Evolutionary conservation across 2,888 invertebrate genomes (phyloP).

Genomic region (Neoascia interrupta): DNA sequence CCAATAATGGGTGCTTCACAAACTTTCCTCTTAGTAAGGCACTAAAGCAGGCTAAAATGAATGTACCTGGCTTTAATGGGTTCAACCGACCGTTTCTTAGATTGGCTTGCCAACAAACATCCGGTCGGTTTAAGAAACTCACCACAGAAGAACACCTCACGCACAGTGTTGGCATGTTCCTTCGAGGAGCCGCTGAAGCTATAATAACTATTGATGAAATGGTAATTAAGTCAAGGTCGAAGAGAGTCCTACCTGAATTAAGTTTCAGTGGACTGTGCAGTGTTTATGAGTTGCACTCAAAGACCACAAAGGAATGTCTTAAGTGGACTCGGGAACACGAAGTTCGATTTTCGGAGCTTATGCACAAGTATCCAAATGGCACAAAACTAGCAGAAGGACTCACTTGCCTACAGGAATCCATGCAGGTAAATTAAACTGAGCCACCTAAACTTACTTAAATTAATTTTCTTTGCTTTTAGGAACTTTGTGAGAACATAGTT

Average conservation of each 20-base stretch:
- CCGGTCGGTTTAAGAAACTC: slow-evolving; percentile 81
- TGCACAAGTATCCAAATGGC: slow-evolving; percentile 71
- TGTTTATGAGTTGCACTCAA: slow-evolving; percentile 71
- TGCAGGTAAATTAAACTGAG: slow-evolving; percentile 79
- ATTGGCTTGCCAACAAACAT: slow-evolving; percentile 86
- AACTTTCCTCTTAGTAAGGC: slow-evolving; percentile 85
- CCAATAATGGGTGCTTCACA: slow-evolving; percentile 79
- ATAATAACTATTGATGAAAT: slow-evolving; percentile 80
- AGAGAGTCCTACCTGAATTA: background rate
- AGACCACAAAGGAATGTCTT: slow-evolving; percentile 39
- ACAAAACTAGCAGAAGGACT: slow-evolving; percentile 77
- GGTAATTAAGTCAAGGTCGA: slow-evolving; percentile 63
- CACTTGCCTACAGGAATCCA: slow-evolving; percentile 79
- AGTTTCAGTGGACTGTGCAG: slow-evolving; percentile 68
- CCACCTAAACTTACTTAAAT: background rate
- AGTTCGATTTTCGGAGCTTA: slow-evolving; percentile 70
- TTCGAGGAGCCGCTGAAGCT: slow-evolving; percentile 84
- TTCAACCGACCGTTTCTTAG: slow-evolving; percentile 86
- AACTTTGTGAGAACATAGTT: slow-evolving; percentile 82
- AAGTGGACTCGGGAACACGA: slow-evolving; percentile 72
- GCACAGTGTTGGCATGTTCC: slow-evolving; percentile 80
- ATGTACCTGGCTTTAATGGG: slow-evolving; percentile 70
- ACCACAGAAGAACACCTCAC: slow-evolving; percentile 78
- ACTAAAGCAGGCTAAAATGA: slow-evolving; percentile 79
- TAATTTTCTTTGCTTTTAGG: slow-evolving; percentile 77